Evolutionary conservation across 1,140 invertebrate species (phyloP).

Genomic region (Megalopta genalis): DNA sequence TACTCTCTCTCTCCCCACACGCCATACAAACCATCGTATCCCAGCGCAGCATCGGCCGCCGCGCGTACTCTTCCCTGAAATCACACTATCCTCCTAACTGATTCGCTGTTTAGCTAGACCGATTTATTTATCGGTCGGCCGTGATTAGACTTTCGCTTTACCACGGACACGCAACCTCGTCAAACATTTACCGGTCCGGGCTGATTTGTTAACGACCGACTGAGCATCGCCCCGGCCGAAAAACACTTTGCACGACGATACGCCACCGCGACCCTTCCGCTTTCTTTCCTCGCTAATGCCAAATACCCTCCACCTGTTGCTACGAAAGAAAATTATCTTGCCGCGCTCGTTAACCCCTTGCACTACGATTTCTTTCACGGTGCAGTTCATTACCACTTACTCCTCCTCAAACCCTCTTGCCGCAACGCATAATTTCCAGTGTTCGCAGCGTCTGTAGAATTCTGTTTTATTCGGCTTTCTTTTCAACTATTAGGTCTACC

Average conservation of each 20-base stretch:
- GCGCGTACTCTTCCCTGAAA: constrained; percentile 39
- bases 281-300: constrained; percentile 26
- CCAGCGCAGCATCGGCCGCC: background rate
- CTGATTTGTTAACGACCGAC: constrained; percentile 42
- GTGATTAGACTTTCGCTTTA: constrained; percentile 66
- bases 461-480: too few species aligned
- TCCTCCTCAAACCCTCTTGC: too few species aligned
- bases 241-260: background rate
- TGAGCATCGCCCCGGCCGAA: constrained; percentile 9
- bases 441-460: too few species aligned
- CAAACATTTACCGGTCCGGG: constrained; percentile 40
- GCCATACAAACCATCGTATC: background rate
- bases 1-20: background rate
- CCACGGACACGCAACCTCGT: constrained; percentile 36
- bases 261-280: background rate
- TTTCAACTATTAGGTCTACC: too few species aligned
- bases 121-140: constrained; percentile 62
- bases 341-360: background rate
- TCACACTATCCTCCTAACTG: constrained; percentile 46
- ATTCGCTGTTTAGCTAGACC: constrained; percentile 50
- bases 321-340: constrained; percentile 54
- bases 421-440: too few species aligned
- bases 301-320: constrained; percentile 60
- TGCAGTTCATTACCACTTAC: too few species aligned
- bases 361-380: too few species aligned